Evolutionary conservation across 2,113 vertebrate species (phyloP).

Genomic region (Phycodurus eques): DNA sequence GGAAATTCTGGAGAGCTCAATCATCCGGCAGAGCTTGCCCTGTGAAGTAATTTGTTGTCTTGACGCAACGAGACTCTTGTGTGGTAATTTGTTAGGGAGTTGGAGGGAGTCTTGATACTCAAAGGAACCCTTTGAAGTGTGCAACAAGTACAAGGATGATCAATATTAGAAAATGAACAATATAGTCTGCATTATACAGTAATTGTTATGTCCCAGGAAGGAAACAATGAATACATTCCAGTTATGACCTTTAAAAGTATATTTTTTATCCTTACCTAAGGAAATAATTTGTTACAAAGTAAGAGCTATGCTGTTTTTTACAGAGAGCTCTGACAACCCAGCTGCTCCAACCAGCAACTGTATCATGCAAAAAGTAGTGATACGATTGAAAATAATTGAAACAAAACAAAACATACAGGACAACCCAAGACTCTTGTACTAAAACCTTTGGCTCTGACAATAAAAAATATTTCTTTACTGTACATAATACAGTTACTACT

Average conservation of each 20-base stretch:
- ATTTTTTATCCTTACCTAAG: neutral
- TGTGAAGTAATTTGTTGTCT: conserved; percentile 49
- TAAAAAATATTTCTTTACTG: neutral
- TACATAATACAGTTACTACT: no score
- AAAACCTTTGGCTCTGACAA: neutral
- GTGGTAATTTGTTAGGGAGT: conserved; percentile 61
- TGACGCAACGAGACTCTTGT: conserved; percentile 56
- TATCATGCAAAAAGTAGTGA: neutral
- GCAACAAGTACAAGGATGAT: conserved; percentile 39
- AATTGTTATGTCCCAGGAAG: conserved; percentile 40
- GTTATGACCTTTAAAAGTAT: conserved; percentile 45
- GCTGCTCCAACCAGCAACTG: neutral
- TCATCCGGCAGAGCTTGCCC: conserved; percentile 38
- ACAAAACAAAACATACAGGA: conserved; percentile 1
- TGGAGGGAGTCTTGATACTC: conserved; percentile 30
- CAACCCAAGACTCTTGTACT: neutral
- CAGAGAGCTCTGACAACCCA: neutral
- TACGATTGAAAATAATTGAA: neutral
- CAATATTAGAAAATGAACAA: conserved; percentile 47
- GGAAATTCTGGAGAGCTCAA: conserved; percentile 59
- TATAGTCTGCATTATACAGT: no score
- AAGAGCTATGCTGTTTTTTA: neutral
- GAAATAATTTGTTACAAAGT: neutral
- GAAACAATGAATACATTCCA: conserved; percentile 41
- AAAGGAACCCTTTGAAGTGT: conserved; percentile 57